Evolutionary conservation across 1,140 invertebrate genomes (phyloP), one percentile per base, ranked within the genome.

Genomic region (Aphidius ervi): DNA sequence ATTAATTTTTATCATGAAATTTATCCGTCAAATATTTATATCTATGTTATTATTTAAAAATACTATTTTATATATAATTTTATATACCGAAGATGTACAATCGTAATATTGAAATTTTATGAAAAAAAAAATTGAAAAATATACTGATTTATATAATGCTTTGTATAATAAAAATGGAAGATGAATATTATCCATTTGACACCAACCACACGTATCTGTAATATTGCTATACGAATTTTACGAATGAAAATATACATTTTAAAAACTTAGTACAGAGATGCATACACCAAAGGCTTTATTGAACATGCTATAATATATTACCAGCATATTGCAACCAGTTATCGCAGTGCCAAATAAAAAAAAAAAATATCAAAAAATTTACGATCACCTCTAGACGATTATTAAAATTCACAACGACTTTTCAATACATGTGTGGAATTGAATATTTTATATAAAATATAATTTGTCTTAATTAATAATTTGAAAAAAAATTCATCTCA

Each of bases 301-400:
- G 68, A 73, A 68, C 59, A 37, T 60, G 65, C 68, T 59, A 69
- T 71, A 71, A 73, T 71, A 62, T 65, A 65, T 42, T 69, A 67
- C 59, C 52, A 58, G 60, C 58, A 58, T 67, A 67, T 67, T 67
- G 63, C 55, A 41, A 56, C 31, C 57, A 40, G 39, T 46, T 59
- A 40, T 37, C n/a, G 7, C 8, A 31, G 2, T 31, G 23, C 23
- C 16, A 16, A 16, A 16, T 16, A 16, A 16, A 31, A 31, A 4
- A 31, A 31, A 31, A n/a, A 1, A 16, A 48, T n/a, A 16, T 46
- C 37, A 9, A 31, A 16, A 6, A 69, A 74, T 74, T 73, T 72
- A 74, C 63, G 61, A 66, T 60, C 40, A 20, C 4, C 10, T 67
- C 66, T 67, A 61, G 54, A 55, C 68, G 63, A 70, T 71, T 71